phyloP scores from a whole-genome alignment of 2,113 vertebrate genomes.

The Austrofundulus limnaeus region DNA sequence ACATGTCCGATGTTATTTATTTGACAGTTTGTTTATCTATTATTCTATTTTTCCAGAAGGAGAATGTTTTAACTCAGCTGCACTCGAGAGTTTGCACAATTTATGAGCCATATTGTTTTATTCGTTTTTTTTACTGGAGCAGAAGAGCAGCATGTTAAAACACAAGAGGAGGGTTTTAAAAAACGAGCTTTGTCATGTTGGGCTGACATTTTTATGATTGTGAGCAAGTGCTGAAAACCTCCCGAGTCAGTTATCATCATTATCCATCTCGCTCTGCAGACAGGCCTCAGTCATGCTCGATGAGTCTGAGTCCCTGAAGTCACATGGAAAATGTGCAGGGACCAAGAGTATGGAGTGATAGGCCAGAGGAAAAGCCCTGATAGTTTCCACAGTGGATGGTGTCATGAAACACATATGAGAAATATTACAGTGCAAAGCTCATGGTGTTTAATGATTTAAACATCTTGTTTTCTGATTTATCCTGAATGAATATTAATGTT shows the following conservation, averaged over 20 bases:
- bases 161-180: slow-evolving; percentile 47
- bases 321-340: slow-evolving; percentile 23
- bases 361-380: slow-evolving; percentile 42
- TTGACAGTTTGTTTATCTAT: slow-evolving; percentile 77
- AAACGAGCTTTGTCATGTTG: slow-evolving; percentile 70
- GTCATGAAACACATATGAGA: slow-evolving; percentile 49
- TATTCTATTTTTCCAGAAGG: slow-evolving; percentile 65
- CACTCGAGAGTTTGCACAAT: slow-evolving; percentile 42
- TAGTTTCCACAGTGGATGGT: slow-evolving; percentile 56
- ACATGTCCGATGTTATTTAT: slow-evolving; percentile 78
- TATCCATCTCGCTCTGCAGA: slow-evolving; percentile 52
- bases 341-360: slow-evolving; percentile 41
- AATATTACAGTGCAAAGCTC: slow-evolving; percentile 36
- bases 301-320: slow-evolving; percentile 37
- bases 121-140: slow-evolving; percentile 37
- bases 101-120: slow-evolving; percentile 53
- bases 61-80: slow-evolving; percentile 46
- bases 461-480: slow-evolving; percentile 27
- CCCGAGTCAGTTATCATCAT: slow-evolving; percentile 70
- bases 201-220: slow-evolving; percentile 73
- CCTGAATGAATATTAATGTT: slow-evolving; percentile 47
- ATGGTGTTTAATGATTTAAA: slow-evolving; percentile 42
- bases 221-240: slow-evolving; percentile 70
- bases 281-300: slow-evolving; percentile 51
- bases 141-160: slow-evolving; percentile 33